Base-by-base conservation (phyloP, 2,113 vertebrate species). In the Microtus pennsylvanicus region DNA sequence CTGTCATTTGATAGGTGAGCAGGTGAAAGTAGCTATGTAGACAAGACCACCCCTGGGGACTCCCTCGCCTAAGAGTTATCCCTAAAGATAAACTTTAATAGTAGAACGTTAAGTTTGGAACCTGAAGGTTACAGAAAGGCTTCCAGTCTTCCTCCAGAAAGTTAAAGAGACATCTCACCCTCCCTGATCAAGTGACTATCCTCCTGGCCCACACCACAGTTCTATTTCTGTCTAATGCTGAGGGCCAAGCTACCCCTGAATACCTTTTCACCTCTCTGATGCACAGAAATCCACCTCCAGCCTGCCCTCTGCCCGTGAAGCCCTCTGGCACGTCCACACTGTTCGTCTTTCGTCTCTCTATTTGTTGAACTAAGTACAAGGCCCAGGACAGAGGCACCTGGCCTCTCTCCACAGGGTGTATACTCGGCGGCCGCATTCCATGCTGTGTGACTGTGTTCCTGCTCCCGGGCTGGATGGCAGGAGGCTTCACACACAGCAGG, bases 151-250 rank as follows among this genome's bases (percentile, higher is more conserved):
- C 61, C 82, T 87, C 35, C 21, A 58, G 45, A 77, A 90, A 86
- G 58, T 42, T 2, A 16, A 26, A 33, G 69, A 74, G 70, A 61
- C 5, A 1, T 16, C 52, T 77, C 80, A 97, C 72, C 96, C 50
- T 93, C 94, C 58, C 91, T 94, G 45, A 93, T 47, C 81, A 52
- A 4, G 63, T n/a, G 81, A 69, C 50, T 26, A 96, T 96, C 97
- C 85, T 96, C 80, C 96, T 70, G 47, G 55, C 13, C 61, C 83
- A 89, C 65, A 47, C 7, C 76, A 90, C 58, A 63, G 24, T 92
- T 93, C 91, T 81, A 94, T 96, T 98, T 97, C 97, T 97, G 70
- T 81, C 63, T 70, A 47, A 38, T 95, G 93, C 93, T 95, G 94
- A 95, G 93, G 69, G 65, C 69, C 87, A 89, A 87, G 26, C 94